Conservation (phyloP, 2,113 vertebrate species). For the Pterophyllum scalare region DNA sequence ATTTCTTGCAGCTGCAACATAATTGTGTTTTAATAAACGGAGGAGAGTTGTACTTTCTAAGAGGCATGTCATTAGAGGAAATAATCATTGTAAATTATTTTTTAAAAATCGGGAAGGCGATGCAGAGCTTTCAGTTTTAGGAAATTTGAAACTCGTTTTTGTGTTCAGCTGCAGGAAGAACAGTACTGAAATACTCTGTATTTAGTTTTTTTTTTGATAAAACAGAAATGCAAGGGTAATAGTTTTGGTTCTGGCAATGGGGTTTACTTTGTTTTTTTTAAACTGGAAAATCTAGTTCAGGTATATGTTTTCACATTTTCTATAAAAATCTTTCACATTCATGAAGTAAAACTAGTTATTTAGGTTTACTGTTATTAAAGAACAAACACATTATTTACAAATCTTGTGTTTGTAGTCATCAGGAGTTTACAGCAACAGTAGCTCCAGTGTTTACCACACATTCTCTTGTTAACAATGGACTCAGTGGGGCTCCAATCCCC, state of each 20-base stretch:
- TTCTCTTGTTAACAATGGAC: slow-evolving; percentile 24
- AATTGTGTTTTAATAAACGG: slow-evolving; percentile 25
- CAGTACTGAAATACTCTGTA: no score
- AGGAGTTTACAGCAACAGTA: slow-evolving; percentile 4
- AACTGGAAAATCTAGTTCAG: not conserved
- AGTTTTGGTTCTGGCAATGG: not conserved
- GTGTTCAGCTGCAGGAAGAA: not conserved
- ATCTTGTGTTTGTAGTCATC: not conserved
- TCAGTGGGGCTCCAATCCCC: slow-evolving; percentile 44
- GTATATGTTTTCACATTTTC: not conserved
- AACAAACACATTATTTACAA: not conserved
- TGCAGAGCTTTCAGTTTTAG: not conserved
- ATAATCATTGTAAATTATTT: not conserved
- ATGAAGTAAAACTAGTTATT: not conserved
- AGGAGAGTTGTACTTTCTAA: not conserved
- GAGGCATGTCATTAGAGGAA: not conserved
- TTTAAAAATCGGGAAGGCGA: not conserved
- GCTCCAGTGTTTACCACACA: slow-evolving; percentile 22
- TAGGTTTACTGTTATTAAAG: not conserved
- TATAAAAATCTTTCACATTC: not conserved
- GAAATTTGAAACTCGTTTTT: not conserved
- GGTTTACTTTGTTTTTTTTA: not conserved
- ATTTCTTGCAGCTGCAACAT: slow-evolving; percentile 13
- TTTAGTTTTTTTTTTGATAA: no score
- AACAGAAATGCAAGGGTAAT: not conserved